Conservation (phyloP, 30 jellyfish, hydroid and myxozoan species). For the Euphysa ruthae region DNA sequence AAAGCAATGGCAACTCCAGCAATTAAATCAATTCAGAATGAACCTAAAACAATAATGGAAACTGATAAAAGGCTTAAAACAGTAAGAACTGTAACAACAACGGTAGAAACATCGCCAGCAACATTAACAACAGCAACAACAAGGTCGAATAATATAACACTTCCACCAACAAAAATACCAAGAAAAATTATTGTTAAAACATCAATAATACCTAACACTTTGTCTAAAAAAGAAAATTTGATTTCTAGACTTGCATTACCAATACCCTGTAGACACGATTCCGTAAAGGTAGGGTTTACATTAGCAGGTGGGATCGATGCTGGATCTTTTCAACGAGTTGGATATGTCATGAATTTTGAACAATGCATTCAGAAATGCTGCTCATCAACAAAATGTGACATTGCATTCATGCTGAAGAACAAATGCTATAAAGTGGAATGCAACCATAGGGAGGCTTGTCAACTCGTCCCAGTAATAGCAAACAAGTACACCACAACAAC, state of each 20-base stretch:
- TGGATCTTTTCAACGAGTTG: conserved; percentile 43
- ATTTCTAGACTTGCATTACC: no score
- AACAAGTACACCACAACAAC: conserved; percentile 23
- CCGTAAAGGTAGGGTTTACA: conserved; percentile 16
- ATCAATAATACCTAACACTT: background rate
- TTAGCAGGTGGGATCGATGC: conserved; percentile 68
- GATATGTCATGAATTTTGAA: conserved; percentile 12
- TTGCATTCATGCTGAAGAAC: conserved; percentile 41
- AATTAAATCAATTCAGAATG: background rate
- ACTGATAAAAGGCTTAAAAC: background rate
- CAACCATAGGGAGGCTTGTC: conserved; percentile 39
- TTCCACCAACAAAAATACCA: background rate
- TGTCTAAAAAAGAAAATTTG: background rate
- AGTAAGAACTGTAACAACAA: background rate
- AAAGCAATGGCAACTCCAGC: background rate
- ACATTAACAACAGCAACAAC: background rate
- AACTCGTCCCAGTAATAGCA: conserved; percentile 38
- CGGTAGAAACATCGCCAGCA: background rate
- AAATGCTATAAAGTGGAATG: conserved; percentile 56
- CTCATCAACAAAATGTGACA: conserved; percentile 30
- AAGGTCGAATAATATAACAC: background rate
- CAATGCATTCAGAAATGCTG: conserved; percentile 50
- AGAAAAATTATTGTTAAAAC: background rate
- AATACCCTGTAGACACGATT: background rate
- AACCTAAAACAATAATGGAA: background rate